phyloP scores from a whole-genome alignment of 2,888 invertebrate species.

The Liodrosophila aerea region DNA sequence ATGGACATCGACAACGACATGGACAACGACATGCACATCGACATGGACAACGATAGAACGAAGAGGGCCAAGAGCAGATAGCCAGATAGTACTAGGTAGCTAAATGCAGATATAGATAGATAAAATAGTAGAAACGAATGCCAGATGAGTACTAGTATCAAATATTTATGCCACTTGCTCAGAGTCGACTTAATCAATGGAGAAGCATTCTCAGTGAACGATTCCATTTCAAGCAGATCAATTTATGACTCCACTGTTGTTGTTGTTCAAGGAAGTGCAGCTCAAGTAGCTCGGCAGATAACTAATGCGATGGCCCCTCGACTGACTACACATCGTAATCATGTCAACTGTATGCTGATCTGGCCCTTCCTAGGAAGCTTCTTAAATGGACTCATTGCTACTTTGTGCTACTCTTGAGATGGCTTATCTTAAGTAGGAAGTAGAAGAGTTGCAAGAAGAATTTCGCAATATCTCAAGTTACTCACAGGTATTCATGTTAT shows the following conservation, averaged over 20 bases:
- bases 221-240: constrained; percentile 1
- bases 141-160: constrained; percentile 53
- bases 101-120: too few relatives aligned
- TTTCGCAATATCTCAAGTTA: too few relatives aligned
- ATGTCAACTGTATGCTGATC: constrained; percentile 56
- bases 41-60: too few relatives aligned
- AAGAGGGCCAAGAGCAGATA: too few relatives aligned
- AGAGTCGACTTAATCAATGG: constrained; percentile 57
- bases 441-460: background rate
- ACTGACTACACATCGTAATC: constrained; percentile 56
- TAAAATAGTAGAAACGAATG: constrained; percentile 75
- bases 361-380: constrained; percentile 2
- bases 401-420: constrained; percentile 17
- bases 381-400: constrained; percentile 10
- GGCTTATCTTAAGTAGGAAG: constrained; percentile 45
- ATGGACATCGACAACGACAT: constrained; percentile 1
- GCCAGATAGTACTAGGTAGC: constrained; percentile 51
- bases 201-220: constrained; percentile 5
- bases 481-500: too few relatives aligned
- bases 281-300: constrained; percentile 49
- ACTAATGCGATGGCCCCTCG: constrained; percentile 54
- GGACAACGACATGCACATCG: constrained; percentile 9
- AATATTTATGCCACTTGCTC: constrained; percentile 64
- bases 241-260: too few relatives aligned
- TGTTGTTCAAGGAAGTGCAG: constrained; percentile 52